These are phyloP conservation scores for Varecia variegata DNA, from an alignment of 2,797 vertebrate genomes.

Conservation along the genomic window DNA sequence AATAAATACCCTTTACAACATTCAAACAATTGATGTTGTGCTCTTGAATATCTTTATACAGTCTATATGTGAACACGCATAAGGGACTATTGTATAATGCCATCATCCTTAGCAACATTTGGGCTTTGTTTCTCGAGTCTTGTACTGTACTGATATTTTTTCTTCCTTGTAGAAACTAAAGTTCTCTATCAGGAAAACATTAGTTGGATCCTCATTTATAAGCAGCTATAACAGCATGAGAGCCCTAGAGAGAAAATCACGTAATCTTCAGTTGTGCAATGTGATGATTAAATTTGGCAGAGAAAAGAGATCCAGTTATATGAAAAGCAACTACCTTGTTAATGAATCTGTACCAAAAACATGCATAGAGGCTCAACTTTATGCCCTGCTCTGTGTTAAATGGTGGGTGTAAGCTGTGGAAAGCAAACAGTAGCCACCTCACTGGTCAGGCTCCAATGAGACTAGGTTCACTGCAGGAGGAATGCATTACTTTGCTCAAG, in stretches of 20 bases:
- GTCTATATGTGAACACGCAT: background rate
- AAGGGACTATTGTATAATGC: background rate
- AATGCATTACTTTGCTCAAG: background rate
- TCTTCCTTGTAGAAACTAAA: constrained; percentile 2
- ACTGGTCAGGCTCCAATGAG: background rate
- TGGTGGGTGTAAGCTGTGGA: background rate
- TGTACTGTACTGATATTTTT: background rate
- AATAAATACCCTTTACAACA: background rate
- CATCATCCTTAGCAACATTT: background rate
- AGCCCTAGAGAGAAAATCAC: background rate
- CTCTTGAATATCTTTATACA: background rate
- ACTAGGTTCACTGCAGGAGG: background rate
- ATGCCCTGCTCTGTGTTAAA: background rate
- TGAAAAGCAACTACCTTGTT: background rate
- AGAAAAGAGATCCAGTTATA: background rate
- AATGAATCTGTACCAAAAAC: background rate
- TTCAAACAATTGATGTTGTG: background rate
- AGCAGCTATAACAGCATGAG: background rate
- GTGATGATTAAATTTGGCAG: background rate
- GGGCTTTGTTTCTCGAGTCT: background rate
- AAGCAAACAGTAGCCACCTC: background rate
- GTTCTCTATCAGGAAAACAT: background rate
- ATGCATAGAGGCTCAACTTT: background rate
- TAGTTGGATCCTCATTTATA: background rate
- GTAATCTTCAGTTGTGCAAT: background rate